Conservation (phyloP, 1,140 invertebrate species). For the Capitella teleta region DNA sequence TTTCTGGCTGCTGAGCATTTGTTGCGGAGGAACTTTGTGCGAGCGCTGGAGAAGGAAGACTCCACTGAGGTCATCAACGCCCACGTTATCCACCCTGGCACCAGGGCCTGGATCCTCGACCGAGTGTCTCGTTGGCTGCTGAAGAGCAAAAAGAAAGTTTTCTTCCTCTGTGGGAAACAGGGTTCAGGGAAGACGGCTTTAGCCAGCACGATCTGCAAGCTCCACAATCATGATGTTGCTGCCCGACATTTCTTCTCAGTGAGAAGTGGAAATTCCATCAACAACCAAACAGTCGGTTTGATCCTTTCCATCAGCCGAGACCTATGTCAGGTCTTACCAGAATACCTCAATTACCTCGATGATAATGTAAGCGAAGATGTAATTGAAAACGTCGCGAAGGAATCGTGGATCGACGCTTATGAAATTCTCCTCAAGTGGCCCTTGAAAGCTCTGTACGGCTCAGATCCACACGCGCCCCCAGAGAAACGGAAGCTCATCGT, state of each 20-base stretch:
- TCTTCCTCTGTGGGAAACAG: background rate
- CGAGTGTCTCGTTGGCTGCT: background rate
- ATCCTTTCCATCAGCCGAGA: background rate
- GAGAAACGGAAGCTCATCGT: constrained; percentile 1
- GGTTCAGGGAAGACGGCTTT: constrained; percentile 6
- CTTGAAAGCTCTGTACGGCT: constrained; percentile 2
- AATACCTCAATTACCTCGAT: constrained; percentile 7
- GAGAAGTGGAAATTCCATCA: background rate
- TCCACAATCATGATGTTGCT: background rate
- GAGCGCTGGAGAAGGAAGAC: background rate
- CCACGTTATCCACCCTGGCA: constrained; percentile 8
- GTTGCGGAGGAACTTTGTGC: background rate
- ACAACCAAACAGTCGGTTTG: background rate
- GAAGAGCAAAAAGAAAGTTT: background rate
- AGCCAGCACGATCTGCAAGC: constrained; percentile 4
- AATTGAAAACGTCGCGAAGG: background rate
- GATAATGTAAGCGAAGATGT: background rate
- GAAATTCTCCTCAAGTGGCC: constrained; percentile 1
- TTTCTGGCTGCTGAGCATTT: background rate
- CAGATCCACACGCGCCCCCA: background rate
- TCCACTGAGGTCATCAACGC: background rate
- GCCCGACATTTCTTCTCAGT: constrained; percentile 1
- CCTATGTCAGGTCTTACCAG: constrained; percentile 1
- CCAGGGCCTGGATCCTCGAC: constrained; percentile 3
- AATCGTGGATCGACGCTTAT: background rate